Evolutionary conservation across 2,113 vertebrate genomes (phyloP).

Genomic region (Excalfactoria chinensis): DNA sequence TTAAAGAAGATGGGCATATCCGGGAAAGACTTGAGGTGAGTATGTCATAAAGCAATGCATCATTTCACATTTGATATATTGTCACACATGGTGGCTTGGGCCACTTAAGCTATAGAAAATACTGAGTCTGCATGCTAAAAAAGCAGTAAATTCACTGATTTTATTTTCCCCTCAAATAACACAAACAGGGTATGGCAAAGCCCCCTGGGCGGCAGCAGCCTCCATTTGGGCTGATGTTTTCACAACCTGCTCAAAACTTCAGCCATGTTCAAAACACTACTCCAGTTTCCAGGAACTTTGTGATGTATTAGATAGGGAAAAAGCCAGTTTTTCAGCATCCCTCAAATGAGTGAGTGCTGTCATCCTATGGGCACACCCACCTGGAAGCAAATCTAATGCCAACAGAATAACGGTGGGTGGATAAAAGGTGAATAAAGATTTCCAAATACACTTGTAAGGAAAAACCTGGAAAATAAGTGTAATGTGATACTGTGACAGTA

Average conservation of each 20-base stretch:
- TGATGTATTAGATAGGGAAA: neutral
- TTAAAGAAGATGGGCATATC: neutral
- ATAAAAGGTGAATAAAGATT: neutral
- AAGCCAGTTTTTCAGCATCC: neutral
- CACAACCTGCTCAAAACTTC: neutral
- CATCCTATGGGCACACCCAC: neutral
- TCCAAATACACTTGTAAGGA: neutral
- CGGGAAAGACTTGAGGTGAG: neutral
- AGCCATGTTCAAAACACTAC: neutral
- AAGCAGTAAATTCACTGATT: fast-evolving
- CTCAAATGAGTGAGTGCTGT: neutral
- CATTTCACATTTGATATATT: neutral
- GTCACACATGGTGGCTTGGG: neutral
- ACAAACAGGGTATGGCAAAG: neutral
- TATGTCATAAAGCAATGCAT: neutral
- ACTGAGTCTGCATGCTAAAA: neutral
- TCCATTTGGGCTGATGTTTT: neutral
- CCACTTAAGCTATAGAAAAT: neutral
- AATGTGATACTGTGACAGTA: neutral
- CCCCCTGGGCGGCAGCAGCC: neutral
- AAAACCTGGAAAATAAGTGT: neutral
- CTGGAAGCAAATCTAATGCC: neutral
- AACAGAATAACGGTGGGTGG: neutral
- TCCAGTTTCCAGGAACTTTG: neutral
- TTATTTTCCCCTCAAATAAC: neutral